These are phyloP conservation scores for Sialis fuliginosa DNA, from an alignment of 2,888 invertebrate species.

Conservation along the genomic window DNA sequence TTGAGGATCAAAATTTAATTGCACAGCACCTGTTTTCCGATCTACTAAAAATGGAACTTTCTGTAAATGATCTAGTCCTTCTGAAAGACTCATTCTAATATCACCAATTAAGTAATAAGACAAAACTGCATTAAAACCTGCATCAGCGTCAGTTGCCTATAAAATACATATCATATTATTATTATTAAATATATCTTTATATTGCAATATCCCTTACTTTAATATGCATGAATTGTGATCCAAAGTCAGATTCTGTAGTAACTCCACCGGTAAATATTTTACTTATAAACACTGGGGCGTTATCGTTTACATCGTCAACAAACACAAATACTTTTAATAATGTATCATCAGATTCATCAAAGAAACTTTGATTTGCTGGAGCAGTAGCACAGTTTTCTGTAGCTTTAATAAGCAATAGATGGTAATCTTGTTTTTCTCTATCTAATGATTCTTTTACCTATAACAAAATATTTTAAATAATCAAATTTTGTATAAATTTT, in stretches of 20 bases:
- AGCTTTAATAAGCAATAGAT: slow-evolving; percentile 58
- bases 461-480: slow-evolving; percentile 5
- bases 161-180: slow-evolving; percentile 9
- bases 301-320: slow-evolving; percentile 80
- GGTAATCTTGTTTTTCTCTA: slow-evolving; percentile 48
- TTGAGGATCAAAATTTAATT: slow-evolving; percentile 87
- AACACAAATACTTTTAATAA: slow-evolving; percentile 47
- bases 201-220: slow-evolving; percentile 34
- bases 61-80: slow-evolving; percentile 67
- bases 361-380: slow-evolving; percentile 35
- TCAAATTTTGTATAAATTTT: too few species aligned
- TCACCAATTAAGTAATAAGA: slow-evolving; percentile 63
- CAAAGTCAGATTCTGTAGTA: slow-evolving; percentile 84
- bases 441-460: slow-evolving; percentile 47
- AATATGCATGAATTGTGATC: slow-evolving; percentile 68
- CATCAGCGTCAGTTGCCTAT: slow-evolving; percentile 63
- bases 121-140: slow-evolving; percentile 54
- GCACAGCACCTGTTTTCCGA: slow-evolving; percentile 61
- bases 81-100: slow-evolving; percentile 66
- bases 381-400: slow-evolving; percentile 59
- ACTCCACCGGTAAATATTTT: slow-evolving; percentile 85
- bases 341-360: slow-evolving; percentile 45
- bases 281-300: slow-evolving; percentile 65
- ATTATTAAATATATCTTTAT: not conserved
- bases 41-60: slow-evolving; percentile 71